Base-by-base conservation (phyloP, 2,888 invertebrate genomes). In the Argyra leucocephala region DNA sequence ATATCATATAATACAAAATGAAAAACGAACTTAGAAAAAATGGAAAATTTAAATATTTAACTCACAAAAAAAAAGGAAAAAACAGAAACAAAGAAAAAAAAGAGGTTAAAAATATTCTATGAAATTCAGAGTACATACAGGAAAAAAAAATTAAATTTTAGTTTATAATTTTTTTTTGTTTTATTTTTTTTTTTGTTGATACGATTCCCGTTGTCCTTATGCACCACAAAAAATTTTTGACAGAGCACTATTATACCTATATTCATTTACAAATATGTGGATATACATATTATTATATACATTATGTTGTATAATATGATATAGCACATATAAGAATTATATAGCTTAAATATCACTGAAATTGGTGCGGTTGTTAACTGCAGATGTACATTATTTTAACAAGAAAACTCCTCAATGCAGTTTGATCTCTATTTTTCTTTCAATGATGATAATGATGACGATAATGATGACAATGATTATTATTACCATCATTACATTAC, bases 41-140 rank as follows among this genome's bases (percentile, higher is more conserved):
- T 48, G 48, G 48, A 48, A 48, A 48, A 48, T 48, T 48, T 48
- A 48, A 48, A 48, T 48, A 48, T 48, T 48, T 48, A 48, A 48
- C 48, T 48, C 48, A 48, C 48, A 48, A 1, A 48, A 48, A 18
- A 15, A 48, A 15, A 48, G 18, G 2, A 48, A 15, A 18, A 6
- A 31, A 31, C 3, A 2, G 31, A 31, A 48, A 18, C 12, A 48
- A 48, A 48, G 18, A 48, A 4, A 31, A 48, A 9, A 48, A 48
- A n/a, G 7, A 48, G 48, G 48, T 48, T 48, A 48, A 48, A 48
- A 18, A 48, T 31, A 10, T 6, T 37, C 9, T 48, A 48, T 48
- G 48, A 48, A 48, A 48, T 48, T 18, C 48, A 48, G 48, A 12
- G 6, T 37, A 48, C 48, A 48, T 48, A n/a, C 48, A 48, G 48